phyloP scores from a whole-genome alignment of 2,113 vertebrate species.

The Podocnemis expansa region DNA sequence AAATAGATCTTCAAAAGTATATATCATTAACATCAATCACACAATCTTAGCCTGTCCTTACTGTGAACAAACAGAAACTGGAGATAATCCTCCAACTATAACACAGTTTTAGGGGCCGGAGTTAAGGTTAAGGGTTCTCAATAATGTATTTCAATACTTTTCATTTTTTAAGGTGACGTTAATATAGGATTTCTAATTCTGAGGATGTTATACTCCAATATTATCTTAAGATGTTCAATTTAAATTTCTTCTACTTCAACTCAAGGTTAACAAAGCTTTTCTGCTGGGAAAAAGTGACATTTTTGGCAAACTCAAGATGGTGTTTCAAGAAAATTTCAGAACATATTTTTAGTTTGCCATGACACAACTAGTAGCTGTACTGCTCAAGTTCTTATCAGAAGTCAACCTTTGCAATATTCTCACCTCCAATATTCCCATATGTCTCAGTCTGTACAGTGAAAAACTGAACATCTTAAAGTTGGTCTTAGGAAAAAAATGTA shows the following conservation, averaged over 20 bases:
- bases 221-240: neutral
- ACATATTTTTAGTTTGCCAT: neutral
- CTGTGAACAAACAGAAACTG: neutral
- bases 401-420: neutral
- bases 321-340: neutral
- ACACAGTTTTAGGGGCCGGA: neutral
- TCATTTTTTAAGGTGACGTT: neutral
- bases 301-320: neutral
- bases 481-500: neutral
- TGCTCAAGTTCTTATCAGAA: neutral
- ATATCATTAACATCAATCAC: neutral
- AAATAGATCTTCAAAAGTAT: neutral
- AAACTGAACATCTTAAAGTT: neutral
- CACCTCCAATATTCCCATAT: neutral
- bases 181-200: neutral
- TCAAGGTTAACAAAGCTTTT: neutral
- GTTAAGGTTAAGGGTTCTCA: neutral
- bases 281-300: neutral
- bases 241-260: neutral
- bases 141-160: neutral
- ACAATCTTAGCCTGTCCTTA: neutral
- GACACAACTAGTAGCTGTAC: neutral
- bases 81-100: neutral
- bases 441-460: neutral
- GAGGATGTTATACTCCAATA: neutral